A percentile compares a stretch with the other conserved stretches of the same genome.
Conservation (phyloP, 2,113 vertebrate genomes). For the Pituophis catenifer region DNA sequence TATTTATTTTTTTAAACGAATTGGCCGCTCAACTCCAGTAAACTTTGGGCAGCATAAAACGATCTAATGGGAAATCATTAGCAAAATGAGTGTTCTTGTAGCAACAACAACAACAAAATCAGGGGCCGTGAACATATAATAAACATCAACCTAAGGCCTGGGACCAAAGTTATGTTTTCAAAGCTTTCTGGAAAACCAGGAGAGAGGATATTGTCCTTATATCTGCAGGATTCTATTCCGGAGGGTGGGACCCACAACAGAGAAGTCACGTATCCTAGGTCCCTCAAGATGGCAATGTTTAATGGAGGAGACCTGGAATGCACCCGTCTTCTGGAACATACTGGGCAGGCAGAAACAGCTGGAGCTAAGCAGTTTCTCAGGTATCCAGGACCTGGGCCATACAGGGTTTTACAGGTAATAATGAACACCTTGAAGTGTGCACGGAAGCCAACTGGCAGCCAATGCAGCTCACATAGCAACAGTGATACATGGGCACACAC, state of each 20-base stretch:
- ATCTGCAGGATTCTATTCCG: not conserved
- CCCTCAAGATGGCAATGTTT: not conserved
- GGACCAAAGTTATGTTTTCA: not conserved
- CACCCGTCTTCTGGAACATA: not conserved
- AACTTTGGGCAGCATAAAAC: not conserved
- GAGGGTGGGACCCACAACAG: not conserved
- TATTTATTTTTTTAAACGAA: not conserved
- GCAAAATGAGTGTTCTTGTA: not conserved
- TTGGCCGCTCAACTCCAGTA: not conserved
- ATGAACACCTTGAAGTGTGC: not conserved
- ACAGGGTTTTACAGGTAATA: not conserved
- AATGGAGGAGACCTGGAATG: not conserved
- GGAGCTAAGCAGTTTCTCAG: not conserved
- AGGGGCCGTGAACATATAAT: not conserved
- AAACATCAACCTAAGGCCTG: not conserved
- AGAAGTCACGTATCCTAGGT: not conserved
- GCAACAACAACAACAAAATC: not conserved
- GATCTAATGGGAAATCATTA: not conserved
- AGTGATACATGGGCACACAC: not conserved
- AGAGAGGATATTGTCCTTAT: not conserved
- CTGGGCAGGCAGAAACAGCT: not conserved
- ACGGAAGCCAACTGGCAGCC: not conserved
- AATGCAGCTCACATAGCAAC: not conserved
- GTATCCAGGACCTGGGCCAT: not conserved
- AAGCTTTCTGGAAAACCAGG: not conserved